Base-by-base conservation (phyloP, 2,797 vertebrate genomes). In the Lepidocolaptes lacrymiger region DNA sequence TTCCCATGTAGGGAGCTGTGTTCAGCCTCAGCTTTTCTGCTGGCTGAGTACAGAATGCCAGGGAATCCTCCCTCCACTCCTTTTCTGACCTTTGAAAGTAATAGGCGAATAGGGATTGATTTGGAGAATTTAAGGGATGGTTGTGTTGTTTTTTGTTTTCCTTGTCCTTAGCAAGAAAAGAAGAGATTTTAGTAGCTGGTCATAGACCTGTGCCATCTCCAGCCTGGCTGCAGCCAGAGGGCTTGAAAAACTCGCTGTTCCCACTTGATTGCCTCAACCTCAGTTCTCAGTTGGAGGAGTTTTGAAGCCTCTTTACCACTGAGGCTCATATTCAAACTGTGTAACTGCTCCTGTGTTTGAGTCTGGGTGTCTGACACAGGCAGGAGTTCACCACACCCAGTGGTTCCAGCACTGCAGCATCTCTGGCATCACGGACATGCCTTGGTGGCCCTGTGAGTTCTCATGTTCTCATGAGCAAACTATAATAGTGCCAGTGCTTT, bases 41-140 rank as follows among this genome's bases (percentile, higher is more conserved):
- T 76, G 36, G 17, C 75, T 91, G 61, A 36, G 37, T 54, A 37
- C 72, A 77, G 84, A 85, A 37, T 30, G 54, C 68, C 62, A 44
- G 51, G 4, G 79, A 93, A 73, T 78, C 73, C 79, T 92, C 67
- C 49, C 54, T 64, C 41, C 51, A 41, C 46, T 66, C 26, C 34
- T 59, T 37, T 59, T 66, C n/a, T 88, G 82, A 78, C 82, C 82
- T 94, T 75, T 75, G 66, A 73, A 93, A 91, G 76, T 55, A 88
- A 44, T 36, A 61, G 75, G 58, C 78, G 92, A 92, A 93, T 84
- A 86, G 85, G 82, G 51, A 88, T 96, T 94, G 51, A 86, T 91
- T 73, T 93, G 83, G 73, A 78, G 82, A 94, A 81, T 91, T 88
- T 62, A 78, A 75, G 69, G 73, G 16, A 48, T 86, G 66, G 39